These are phyloP conservation scores for Euthynnus affinis DNA, from an alignment of 2,797 vertebrate genomes.

Conservation along the genomic window DNA sequence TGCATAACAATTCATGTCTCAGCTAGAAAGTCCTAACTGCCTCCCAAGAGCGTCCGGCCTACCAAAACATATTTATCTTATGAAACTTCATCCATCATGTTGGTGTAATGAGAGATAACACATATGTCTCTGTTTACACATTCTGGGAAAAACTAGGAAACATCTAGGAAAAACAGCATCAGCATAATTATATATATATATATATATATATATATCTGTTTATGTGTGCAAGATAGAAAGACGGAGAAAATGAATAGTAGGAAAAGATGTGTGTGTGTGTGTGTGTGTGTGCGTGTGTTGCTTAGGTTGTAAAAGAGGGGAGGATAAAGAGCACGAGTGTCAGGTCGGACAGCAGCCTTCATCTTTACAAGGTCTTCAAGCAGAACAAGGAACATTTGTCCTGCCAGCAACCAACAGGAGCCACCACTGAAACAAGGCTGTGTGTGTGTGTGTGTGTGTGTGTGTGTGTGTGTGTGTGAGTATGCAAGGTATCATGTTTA, in stretches of 20 bases:
- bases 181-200: conserved; percentile 21
- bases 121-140: conserved; percentile 57
- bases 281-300: too few species aligned
- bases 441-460: conserved; percentile 9
- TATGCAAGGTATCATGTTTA: conserved; percentile 65
- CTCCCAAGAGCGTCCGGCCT: conserved; percentile 25
- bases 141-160: conserved; percentile 44
- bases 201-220: conserved; percentile 7
- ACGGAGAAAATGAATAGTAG: neutral
- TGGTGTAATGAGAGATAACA: conserved; percentile 41
- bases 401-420: conserved; percentile 62
- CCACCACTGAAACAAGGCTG: conserved; percentile 47
- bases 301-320: conserved; percentile 8
- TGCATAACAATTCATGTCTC: conserved; percentile 46
- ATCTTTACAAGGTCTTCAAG: conserved; percentile 56
- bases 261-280: conserved; percentile 13
- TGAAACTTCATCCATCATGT: conserved; percentile 50
- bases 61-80: conserved; percentile 51
- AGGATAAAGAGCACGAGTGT: conserved; percentile 33
- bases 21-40: conserved; percentile 22
- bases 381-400: conserved; percentile 64
- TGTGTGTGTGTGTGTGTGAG: conserved; percentile 21
- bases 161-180: conserved; percentile 59
- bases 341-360: conserved; percentile 41
- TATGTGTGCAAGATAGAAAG: conserved; percentile 17